phyloP scores from a whole-genome alignment of 2,797 vertebrate species.

The Merluccius polli region DNA sequence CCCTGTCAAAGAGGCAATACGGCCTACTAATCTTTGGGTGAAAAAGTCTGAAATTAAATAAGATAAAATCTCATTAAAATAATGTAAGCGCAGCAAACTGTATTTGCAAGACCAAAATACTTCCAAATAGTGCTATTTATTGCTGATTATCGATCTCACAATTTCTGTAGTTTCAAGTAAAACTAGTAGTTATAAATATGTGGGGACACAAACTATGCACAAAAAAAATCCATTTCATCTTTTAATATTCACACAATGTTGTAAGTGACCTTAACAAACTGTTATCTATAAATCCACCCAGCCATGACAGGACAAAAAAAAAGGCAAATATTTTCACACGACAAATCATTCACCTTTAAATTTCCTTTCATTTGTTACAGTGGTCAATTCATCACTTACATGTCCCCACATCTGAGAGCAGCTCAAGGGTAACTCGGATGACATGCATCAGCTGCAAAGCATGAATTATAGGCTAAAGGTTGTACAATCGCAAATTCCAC shows the following conservation, averaged over 20 bases:
- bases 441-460: slow-evolving; percentile 27
- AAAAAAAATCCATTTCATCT: background rate
- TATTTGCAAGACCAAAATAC: background rate
- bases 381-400: slow-evolving; percentile 31
- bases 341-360: slow-evolving; percentile 34
- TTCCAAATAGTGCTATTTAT: background rate
- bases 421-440: slow-evolving; percentile 26
- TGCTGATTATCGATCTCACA: background rate
- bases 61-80: background rate
- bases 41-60: background rate
- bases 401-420: slow-evolving; percentile 29
- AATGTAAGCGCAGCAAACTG: background rate
- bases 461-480: slow-evolving; percentile 7
- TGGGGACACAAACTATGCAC: background rate
- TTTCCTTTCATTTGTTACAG: slow-evolving; percentile 26
- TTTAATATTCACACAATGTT: background rate
- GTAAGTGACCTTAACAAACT: background rate
- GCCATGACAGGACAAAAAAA: background rate
- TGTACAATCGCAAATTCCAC: slow-evolving; percentile 8
- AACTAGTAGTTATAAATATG: background rate
- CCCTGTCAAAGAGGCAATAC: background rate
- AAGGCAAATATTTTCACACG: background rate
- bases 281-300: background rate
- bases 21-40: background rate
- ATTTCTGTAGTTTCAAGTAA: background rate